Evolutionary conservation across 2,113 vertebrate species (phyloP).

Genomic region (human): DNA sequence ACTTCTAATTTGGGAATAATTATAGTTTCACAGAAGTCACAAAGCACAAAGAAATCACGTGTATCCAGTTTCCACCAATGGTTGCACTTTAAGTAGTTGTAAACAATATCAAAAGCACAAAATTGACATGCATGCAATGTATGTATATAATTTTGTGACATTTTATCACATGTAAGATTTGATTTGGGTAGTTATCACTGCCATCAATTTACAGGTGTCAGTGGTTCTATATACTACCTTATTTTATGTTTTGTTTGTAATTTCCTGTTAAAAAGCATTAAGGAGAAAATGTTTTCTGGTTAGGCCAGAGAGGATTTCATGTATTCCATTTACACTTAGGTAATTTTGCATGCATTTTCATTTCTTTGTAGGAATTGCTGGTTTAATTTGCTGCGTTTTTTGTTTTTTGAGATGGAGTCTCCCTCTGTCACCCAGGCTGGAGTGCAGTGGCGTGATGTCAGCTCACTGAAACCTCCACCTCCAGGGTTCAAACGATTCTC

Average conservation of each 20-base stretch:
- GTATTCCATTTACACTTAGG: neutral
- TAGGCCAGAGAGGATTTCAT: neutral
- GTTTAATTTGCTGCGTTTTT: neutral
- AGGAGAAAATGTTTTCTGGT: neutral
- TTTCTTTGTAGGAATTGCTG: neutral
- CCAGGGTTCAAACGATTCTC: no score
- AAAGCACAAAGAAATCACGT: rapidly evolving
- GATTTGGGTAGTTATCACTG: rapidly evolving
- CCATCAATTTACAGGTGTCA: rapidly evolving
- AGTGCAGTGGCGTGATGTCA: no score
- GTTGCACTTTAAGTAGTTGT: rapidly evolving
- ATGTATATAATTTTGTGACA: rapidly evolving
- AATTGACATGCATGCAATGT: rapidly evolving
- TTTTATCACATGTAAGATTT: neutral
- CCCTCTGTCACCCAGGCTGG: no score
- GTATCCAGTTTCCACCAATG: rapidly evolving
- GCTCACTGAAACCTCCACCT: no score
- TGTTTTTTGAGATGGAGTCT: no score
- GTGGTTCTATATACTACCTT: rapidly evolving
- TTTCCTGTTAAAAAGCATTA: neutral
- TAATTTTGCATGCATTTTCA: neutral
- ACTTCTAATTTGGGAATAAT: neutral
- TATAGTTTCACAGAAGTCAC: no score
- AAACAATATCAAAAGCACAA: rapidly evolving
- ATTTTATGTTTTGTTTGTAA: neutral